Percentiles rank a stretch among this genome's conserved stretches.
Conservation (phyloP, 2,113 vertebrate genomes). For the Hyaena hyaena region DNA sequence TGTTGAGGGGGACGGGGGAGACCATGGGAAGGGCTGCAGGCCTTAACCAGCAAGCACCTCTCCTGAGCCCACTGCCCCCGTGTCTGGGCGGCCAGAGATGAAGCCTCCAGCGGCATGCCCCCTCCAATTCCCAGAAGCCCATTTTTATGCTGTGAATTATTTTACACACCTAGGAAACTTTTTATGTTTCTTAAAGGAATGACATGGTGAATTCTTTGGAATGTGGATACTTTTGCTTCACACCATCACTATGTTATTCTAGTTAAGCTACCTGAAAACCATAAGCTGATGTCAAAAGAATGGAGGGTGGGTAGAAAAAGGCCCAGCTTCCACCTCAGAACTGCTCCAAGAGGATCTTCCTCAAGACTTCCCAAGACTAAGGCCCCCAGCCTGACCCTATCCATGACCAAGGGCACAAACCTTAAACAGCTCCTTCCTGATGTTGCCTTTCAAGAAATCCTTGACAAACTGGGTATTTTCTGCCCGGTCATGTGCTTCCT, state of each 20-base stretch:
- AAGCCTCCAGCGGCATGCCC: background rate
- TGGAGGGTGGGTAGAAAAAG: background rate
- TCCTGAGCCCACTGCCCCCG: background rate
- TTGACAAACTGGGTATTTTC: conserved; percentile 98
- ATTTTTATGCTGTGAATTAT: background rate
- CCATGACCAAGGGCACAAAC: conserved; percentile 81
- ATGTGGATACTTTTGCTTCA: background rate
- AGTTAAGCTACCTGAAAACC: background rate
- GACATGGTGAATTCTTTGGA: background rate
- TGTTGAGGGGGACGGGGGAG: conserved; percentile 69
- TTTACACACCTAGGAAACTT: background rate
- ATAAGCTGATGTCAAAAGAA: background rate
- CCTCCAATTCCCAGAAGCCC: background rate
- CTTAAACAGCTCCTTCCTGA: conserved; percentile 96
- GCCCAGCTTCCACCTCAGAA: background rate
- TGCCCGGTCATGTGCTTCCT: conserved; percentile 94
- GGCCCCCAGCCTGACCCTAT: background rate
- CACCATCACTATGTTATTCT: background rate
- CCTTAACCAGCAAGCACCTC: background rate
- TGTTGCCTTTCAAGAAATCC: conserved; percentile 95
- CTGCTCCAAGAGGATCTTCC: background rate
- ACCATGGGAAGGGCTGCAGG: background rate
- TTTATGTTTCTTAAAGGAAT: conserved; percentile 27
- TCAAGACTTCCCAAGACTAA: background rate
- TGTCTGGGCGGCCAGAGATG: background rate